phyloP scores from a whole-genome alignment of 1,140 invertebrate species.

The Drosophila orosa region DNA sequence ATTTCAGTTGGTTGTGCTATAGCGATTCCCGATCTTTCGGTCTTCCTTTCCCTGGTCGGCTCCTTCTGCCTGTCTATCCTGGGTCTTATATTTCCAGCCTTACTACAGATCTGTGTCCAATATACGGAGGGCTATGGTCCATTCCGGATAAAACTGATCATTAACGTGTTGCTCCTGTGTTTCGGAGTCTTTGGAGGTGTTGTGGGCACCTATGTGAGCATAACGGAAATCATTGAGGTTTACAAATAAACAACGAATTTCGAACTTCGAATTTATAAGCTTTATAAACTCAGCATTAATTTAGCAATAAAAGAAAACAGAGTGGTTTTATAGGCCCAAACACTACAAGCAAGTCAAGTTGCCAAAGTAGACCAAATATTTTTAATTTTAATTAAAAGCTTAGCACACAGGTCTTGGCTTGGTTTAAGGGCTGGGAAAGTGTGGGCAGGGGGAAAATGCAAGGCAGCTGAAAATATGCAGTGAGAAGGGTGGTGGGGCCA shows the following conservation, averaged over 20 bases:
- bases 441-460: slow-evolving; percentile 6
- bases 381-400: slow-evolving; percentile 78
- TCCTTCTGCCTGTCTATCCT: slow-evolving; percentile 94
- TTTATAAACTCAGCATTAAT: slow-evolving; percentile 23
- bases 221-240: slow-evolving; percentile 86
- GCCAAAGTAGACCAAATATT: slow-evolving; percentile 60
- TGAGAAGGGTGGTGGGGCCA: slow-evolving; percentile 1
- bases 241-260: slow-evolving; percentile 32
- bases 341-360: slow-evolving; percentile 5
- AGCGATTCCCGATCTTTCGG: slow-evolving; percentile 93
- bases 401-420: slow-evolving; percentile 27
- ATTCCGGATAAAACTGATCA: slow-evolving; percentile 84
- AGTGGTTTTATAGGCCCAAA: not conserved
- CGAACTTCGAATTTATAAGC: slow-evolving; percentile 1
- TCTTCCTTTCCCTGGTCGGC: slow-evolving; percentile 96
- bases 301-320: not conserved
- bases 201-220: slow-evolving; percentile 89
- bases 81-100: slow-evolving; percentile 95
- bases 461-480: slow-evolving; percentile 24
- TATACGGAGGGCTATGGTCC: slow-evolving; percentile 81
- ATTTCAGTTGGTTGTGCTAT: slow-evolving; percentile 90
- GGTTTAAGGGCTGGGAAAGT: slow-evolving; percentile 3
- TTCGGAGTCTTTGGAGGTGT: slow-evolving; percentile 89
- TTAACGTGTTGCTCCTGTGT: slow-evolving; percentile 87
- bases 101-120: slow-evolving; percentile 87